Evolutionary conservation across 2,888 invertebrate genomes (phyloP).

Genomic region (Cryptus armator): DNA sequence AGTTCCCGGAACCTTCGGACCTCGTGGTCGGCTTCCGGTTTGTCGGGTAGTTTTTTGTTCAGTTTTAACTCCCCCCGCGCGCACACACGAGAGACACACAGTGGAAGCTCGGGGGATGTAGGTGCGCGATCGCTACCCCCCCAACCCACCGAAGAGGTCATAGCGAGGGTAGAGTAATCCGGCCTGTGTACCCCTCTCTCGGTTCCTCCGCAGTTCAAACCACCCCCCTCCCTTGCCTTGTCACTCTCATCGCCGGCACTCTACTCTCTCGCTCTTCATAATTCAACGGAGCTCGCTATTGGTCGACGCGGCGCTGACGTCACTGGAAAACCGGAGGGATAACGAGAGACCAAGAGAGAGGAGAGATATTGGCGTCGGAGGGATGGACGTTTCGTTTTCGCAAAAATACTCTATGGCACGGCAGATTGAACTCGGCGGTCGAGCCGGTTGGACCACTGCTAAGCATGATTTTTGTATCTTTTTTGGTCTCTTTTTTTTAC

Average conservation of each 20-base stretch:
- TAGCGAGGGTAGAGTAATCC: slow-evolving; percentile 78
- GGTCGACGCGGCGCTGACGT: slow-evolving; percentile 81
- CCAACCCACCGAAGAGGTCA: slow-evolving; percentile 68
- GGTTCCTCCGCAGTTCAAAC: slow-evolving; percentile 6
- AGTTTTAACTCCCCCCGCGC: slow-evolving; percentile 43
- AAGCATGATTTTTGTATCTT: slow-evolving; percentile 59
- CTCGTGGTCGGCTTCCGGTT: slow-evolving; percentile 55
- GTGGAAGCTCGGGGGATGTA: slow-evolving; percentile 54
- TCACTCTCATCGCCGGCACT: slow-evolving; percentile 46
- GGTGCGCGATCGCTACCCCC: slow-evolving; percentile 47
- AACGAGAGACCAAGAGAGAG: slow-evolving; percentile 70
- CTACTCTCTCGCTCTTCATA: slow-evolving; percentile 76
- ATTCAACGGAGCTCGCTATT: slow-evolving; percentile 80
- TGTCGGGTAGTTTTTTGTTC: slow-evolving; percentile 35
- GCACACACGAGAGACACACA: slow-evolving; percentile 21
- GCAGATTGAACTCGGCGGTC: slow-evolving; percentile 79
- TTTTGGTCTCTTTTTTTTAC: slow-evolving; percentile 31
- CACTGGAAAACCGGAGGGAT: slow-evolving; percentile 80
- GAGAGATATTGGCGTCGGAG: slow-evolving; percentile 62
- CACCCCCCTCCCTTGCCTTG: slow-evolving; percentile 9
- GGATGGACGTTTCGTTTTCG: slow-evolving; percentile 76
- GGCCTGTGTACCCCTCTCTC: slow-evolving; percentile 71
- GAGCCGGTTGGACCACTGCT: slow-evolving; percentile 75
- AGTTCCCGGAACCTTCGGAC: slow-evolving; percentile 53
- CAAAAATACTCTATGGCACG: slow-evolving; percentile 78